phyloP scores from a whole-genome alignment of 2,888 invertebrate species.

The Plebejus argus region DNA sequence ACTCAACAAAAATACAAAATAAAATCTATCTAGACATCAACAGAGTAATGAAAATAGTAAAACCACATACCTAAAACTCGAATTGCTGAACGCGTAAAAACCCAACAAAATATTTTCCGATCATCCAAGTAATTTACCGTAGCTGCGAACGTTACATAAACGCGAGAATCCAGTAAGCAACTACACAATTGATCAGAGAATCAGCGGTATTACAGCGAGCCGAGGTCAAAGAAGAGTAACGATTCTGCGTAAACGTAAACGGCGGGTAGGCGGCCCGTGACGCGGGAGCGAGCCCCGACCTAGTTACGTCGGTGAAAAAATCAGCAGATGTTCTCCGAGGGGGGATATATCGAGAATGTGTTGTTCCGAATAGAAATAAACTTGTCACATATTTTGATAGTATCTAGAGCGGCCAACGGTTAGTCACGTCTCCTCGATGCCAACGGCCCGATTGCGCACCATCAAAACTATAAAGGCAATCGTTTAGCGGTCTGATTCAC shows the following conservation, averaged over 20 bases:
- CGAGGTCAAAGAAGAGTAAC: slow-evolving; percentile 60
- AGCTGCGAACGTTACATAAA: background rate
- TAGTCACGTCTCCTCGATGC: slow-evolving; percentile 78
- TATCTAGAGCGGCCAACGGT: slow-evolving; percentile 77
- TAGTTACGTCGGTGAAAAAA: slow-evolving; percentile 79
- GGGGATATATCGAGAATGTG: slow-evolving; percentile 76
- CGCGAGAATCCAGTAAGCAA: slow-evolving; percentile 11
- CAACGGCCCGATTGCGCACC: slow-evolving; percentile 69
- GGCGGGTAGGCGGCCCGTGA: slow-evolving; percentile 59
- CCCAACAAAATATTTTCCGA: background rate
- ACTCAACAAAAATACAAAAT: background rate
- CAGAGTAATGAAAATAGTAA: background rate
- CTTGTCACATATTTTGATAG: slow-evolving; percentile 81
- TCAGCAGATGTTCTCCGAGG: slow-evolving; percentile 75
- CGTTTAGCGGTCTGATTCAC: slow-evolving; percentile 74
- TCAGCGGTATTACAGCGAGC: slow-evolving; percentile 37
- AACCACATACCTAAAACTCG: background rate
- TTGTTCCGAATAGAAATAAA: slow-evolving; percentile 80
- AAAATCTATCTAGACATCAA: background rate
- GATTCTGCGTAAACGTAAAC: slow-evolving; percentile 72
- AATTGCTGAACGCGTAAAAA: background rate
- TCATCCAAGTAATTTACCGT: background rate
- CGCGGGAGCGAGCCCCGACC: slow-evolving; percentile 78
- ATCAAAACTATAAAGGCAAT: slow-evolving; percentile 76
- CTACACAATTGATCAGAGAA: slow-evolving; percentile 30